Evolutionary conservation across 1,140 invertebrate genomes (phyloP).

Genomic region (Drosophila kikkawai): DNA sequence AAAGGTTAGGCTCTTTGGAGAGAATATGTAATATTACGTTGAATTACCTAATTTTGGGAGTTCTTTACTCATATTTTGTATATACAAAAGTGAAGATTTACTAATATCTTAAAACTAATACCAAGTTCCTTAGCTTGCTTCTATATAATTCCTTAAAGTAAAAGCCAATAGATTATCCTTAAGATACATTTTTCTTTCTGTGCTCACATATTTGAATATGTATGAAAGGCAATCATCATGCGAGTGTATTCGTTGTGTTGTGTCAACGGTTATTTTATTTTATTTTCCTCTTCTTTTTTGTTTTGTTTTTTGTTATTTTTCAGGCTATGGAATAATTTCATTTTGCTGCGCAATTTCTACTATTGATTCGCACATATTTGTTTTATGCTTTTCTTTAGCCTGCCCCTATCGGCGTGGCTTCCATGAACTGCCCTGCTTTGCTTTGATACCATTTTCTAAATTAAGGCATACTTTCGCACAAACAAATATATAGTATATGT

Average conservation of each 20-base stretch:
- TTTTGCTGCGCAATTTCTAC: slow-evolving; percentile 79
- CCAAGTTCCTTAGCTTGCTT: neutral
- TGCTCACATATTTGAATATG: slow-evolving; percentile 20
- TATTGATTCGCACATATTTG: slow-evolving; percentile 65
- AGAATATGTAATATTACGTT: neutral
- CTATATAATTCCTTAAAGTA: neutral
- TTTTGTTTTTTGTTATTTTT: slow-evolving; percentile 30
- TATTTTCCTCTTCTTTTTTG: slow-evolving; percentile 48
- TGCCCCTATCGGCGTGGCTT: slow-evolving; percentile 43
- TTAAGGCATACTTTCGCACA: slow-evolving; percentile 20
- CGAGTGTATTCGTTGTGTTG: slow-evolving; percentile 17
- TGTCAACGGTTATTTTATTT: slow-evolving; percentile 62
- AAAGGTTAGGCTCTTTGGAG: neutral
- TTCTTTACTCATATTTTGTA: no score
- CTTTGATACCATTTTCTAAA: slow-evolving; percentile 50
- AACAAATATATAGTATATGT: slow-evolving; percentile 4
- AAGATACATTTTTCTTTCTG: slow-evolving; percentile 5
- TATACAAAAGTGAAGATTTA: neutral
- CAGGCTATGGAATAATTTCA: slow-evolving; percentile 70
- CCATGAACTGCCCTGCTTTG: slow-evolving; percentile 36
- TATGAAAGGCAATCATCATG: slow-evolving; percentile 25
- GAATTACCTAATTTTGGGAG: neutral
- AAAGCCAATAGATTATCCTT: neutral
- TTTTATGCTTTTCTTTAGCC: slow-evolving; percentile 45
- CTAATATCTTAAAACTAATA: neutral